Conservation (phyloP, 2,113 vertebrate species). For the Pagrus major region DNA sequence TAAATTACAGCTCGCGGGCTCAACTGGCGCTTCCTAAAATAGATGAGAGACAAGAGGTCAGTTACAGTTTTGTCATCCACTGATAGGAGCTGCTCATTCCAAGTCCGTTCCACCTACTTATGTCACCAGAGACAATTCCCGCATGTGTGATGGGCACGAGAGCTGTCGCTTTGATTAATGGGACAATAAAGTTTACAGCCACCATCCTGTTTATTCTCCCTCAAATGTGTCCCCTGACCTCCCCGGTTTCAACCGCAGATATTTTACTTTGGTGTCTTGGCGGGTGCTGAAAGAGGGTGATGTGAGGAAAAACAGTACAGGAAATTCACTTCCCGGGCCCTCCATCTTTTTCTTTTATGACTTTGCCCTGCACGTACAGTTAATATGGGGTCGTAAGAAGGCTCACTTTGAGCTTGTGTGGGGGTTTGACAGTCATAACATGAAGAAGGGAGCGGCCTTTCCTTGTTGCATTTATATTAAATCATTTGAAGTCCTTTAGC, state of each 20-base stretch:
- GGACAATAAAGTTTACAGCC: constrained; percentile 79
- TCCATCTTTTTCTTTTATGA: constrained; percentile 32
- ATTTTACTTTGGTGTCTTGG: constrained; percentile 40
- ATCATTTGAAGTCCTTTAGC: not conserved
- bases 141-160: constrained; percentile 65
- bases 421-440: not conserved
- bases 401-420: not conserved
- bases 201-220: constrained; percentile 61
- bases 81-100: constrained; percentile 64
- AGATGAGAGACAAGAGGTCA: constrained; percentile 68
- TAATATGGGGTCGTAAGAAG: not conserved
- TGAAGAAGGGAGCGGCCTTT: not conserved
- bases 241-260: constrained; percentile 39
- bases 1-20: constrained; percentile 64
- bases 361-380: not conserved
- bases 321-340: constrained; percentile 35
- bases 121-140: constrained; percentile 68
- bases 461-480: not conserved
- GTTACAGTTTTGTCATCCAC: constrained; percentile 67
- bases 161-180: constrained; percentile 81
- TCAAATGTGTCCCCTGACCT: constrained; percentile 61
- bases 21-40: constrained; percentile 62
- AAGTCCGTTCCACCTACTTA: constrained; percentile 57
- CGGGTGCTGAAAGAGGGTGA: constrained; percentile 5
- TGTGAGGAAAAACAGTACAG: constrained; percentile 11